phyloP scores from a whole-genome alignment of 2,888 invertebrate genomes.

The Stramonita haemastoma region DNA sequence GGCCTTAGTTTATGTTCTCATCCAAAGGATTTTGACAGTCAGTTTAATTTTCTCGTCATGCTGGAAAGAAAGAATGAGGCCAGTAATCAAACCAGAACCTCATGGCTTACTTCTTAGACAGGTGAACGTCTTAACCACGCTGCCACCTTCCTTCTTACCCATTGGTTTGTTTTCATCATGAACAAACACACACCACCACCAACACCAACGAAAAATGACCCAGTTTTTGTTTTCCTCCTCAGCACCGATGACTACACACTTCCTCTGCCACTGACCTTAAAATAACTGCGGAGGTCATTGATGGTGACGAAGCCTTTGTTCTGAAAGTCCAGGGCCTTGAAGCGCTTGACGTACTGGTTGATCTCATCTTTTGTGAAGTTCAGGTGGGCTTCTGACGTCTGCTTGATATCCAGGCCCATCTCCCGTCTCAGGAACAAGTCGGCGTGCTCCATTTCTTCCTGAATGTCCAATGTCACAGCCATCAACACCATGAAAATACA shows the following conservation, averaged over 20 bases:
- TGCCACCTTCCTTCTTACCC: too few relatives aligned
- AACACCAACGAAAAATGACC: too few relatives aligned
- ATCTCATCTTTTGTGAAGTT: conserved; percentile 96
- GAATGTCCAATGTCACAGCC: conserved; percentile 47
- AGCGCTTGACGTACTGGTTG: conserved; percentile 94
- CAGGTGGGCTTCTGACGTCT: conserved; percentile 88
- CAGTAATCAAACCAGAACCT: too few relatives aligned
- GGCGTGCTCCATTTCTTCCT: conserved; percentile 90
- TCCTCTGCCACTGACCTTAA: conserved; percentile 85
- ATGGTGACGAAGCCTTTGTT: conserved; percentile 98
- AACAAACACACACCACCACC: too few relatives aligned
- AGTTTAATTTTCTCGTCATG: too few relatives aligned
- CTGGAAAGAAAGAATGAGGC: too few relatives aligned
- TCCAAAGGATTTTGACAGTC: too few relatives aligned
- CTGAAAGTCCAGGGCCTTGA: conserved; percentile 96
- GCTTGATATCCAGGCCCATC: conserved; percentile 97
- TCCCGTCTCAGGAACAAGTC: conserved; percentile 92
- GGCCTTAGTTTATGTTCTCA: too few relatives aligned
- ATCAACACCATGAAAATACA: background rate
- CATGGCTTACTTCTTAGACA: too few relatives aligned
- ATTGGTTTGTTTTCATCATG: too few relatives aligned
- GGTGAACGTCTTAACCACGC: too few relatives aligned
- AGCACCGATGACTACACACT: background rate
- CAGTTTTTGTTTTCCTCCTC: background rate
- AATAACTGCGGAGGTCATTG: conserved; percentile 95